These are phyloP conservation scores for Molorchus minor DNA, from an alignment of 2,888 invertebrate genomes.

Conservation along the genomic window DNA sequence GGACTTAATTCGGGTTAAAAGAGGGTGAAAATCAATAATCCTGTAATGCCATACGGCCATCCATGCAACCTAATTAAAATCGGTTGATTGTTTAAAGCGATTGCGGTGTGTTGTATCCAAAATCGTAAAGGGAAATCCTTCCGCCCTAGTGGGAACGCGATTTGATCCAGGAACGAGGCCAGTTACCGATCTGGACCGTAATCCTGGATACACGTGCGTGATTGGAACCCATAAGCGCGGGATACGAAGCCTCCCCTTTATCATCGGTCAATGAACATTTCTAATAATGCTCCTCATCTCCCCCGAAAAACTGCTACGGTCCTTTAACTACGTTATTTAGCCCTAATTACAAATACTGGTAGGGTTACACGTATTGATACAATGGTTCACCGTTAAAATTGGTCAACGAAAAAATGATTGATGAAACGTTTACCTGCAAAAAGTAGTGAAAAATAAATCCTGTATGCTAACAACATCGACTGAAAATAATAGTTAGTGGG, in stretches of 20 bases:
- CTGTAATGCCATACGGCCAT: too few relatives aligned
- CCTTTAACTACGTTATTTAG: conserved; percentile 4
- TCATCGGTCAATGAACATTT: conserved; percentile 40
- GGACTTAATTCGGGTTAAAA: too few relatives aligned
- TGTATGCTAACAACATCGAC: too few relatives aligned
- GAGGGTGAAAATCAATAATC: too few relatives aligned
- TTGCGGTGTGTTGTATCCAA: conserved; percentile 3
- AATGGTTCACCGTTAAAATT: too few relatives aligned
- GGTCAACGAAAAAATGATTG: too few relatives aligned
- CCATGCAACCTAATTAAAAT: too few relatives aligned
- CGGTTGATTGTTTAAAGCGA: conserved; percentile 2
- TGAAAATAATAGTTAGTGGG: too few relatives aligned
- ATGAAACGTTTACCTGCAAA: too few relatives aligned
- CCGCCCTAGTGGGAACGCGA: conserved; percentile 45
- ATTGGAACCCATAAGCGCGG: conserved; percentile 55
- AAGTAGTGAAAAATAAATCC: too few relatives aligned
- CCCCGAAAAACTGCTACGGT: conserved; percentile 13
- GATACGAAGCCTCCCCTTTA: conserved; percentile 47
- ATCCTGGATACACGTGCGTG: conserved; percentile 52
- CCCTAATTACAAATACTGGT: conserved; percentile 14
- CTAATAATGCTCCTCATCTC: conserved; percentile 26
- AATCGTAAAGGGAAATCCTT: conserved; percentile 28
- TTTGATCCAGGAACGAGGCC: conserved; percentile 49
- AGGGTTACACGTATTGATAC: too few relatives aligned
- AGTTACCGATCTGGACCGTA: conserved; percentile 46